These are phyloP conservation scores for Lagorchestes hirsutus DNA, from an alignment of 2,797 vertebrate species.

Conservation along the genomic window DNA sequence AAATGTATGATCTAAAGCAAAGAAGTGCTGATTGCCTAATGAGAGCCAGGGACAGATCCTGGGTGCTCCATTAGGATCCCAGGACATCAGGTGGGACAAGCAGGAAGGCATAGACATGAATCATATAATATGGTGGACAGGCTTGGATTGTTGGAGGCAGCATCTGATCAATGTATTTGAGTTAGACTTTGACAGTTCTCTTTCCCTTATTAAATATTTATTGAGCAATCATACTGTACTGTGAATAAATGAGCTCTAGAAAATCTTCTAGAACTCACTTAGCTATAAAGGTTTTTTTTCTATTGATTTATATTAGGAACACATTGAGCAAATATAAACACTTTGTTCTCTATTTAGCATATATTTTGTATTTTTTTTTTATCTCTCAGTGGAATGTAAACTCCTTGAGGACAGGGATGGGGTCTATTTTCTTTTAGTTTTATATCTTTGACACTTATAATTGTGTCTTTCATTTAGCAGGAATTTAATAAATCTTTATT, in stretches of 20 bases:
- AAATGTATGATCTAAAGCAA: neutral
- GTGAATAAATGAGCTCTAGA: neutral
- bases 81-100: neutral
- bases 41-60: neutral
- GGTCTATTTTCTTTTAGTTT: neutral
- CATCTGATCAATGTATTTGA: neutral
- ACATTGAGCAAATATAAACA: neutral
- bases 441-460: neutral
- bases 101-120: neutral
- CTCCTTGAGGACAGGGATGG: neutral
- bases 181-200: neutral
- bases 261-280: neutral
- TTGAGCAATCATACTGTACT: neutral
- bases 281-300: neutral
- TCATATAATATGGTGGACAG: neutral
- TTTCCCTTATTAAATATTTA: neutral
- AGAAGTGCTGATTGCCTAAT: neutral
- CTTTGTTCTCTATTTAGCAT: neutral
- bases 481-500: neutral
- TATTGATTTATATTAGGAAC: neutral
- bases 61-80: neutral
- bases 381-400: neutral
- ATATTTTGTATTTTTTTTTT: neutral
- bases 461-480: neutral
- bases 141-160: neutral